Evolutionary conservation across 2,797 vertebrate genomes (phyloP).

Genomic region (Prunella strophiata): DNA sequence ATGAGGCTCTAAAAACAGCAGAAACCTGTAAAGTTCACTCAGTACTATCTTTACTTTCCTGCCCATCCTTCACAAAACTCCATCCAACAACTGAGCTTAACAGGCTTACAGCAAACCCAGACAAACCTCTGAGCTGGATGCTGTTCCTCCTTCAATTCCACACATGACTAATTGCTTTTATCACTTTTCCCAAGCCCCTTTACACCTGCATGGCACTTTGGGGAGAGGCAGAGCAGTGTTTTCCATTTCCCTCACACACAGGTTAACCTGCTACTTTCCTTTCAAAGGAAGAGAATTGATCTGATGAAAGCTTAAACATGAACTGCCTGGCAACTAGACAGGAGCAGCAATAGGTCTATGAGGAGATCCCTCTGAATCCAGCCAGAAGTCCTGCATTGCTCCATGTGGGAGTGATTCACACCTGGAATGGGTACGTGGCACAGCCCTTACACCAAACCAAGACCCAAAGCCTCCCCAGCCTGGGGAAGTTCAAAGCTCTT

Average conservation of each 20-base stretch:
- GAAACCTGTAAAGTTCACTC: not conserved
- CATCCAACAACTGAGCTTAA: not conserved
- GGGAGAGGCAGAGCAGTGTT: not conserved
- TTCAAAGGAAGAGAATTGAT: conserved; percentile 29
- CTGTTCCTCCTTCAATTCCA: not conserved
- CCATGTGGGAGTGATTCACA: not conserved
- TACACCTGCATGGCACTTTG: not conserved
- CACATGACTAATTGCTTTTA: not conserved
- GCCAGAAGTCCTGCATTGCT: not conserved
- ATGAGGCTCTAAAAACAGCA: not conserved
- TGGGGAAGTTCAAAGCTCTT: not conserved
- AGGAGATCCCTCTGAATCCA: not conserved
- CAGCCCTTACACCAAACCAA: not conserved
- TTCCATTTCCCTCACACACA: not conserved
- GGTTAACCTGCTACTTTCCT: not conserved
- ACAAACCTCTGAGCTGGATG: not conserved
- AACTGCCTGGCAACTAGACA: conserved; percentile 13
- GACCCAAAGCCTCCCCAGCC: not conserved
- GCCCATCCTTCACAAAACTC: not conserved
- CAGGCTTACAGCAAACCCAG: not conserved
- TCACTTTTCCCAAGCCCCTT: not conserved
- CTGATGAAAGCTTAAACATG: conserved; percentile 28
- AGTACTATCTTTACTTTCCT: not conserved
- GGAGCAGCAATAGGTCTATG: not conserved
- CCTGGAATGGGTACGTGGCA: rapidly evolving